Percentiles rank a stretch among this genome's conserved stretches.
Evolutionary conservation across 1,140 invertebrate species (phyloP).

Genomic region (Bombus balteatus): DNA sequence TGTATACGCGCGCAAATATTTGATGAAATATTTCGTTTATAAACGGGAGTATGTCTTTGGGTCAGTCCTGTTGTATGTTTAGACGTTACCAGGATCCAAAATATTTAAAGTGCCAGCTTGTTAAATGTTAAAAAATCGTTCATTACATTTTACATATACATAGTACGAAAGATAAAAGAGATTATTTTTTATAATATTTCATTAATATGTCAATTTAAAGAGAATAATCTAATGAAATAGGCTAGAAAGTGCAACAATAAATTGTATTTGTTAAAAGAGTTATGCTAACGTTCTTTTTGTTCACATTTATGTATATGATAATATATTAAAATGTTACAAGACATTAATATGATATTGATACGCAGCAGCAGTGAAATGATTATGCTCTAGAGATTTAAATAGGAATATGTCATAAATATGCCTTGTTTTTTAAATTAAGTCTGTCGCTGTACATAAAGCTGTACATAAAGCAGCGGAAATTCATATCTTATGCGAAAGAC

Average conservation of each 20-base stretch:
- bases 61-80: not conserved
- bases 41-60: constrained; percentile 6
- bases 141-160: not conserved
- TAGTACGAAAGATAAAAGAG: not conserved
- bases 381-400: too few relatives aligned
- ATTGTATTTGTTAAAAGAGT: not conserved
- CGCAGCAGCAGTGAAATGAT: not conserved
- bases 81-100: constrained; percentile 30
- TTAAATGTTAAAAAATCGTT: not conserved
- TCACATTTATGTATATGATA: too few relatives aligned
- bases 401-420: too few relatives aligned
- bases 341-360: not conserved
- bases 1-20: not conserved
- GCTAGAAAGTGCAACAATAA: not conserved
- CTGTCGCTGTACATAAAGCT: not conserved
- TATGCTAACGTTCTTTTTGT: not conserved
- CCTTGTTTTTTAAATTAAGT: too few relatives aligned
- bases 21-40: not conserved
- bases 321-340: not conserved
- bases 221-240: not conserved
- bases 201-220: not conserved
- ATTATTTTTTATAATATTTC: not conserved
- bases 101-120: not conserved
- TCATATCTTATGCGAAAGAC: not conserved
- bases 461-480: not conserved